Evolutionary conservation across 2,888 invertebrate genomes (phyloP).

Genomic region (Neocrepidodera transversa): DNA sequence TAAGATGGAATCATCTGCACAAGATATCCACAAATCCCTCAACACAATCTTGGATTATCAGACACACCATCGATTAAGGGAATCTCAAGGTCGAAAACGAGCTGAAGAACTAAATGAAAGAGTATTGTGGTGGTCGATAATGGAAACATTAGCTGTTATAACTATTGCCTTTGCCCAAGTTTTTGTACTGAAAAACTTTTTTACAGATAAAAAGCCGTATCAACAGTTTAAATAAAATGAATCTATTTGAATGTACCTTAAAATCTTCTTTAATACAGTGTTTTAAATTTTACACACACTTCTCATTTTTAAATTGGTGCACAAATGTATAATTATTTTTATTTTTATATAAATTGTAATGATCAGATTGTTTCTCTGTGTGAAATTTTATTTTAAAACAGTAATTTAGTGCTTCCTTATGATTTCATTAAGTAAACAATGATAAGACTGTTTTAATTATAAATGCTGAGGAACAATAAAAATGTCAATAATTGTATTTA

Average conservation of each 20-base stretch:
- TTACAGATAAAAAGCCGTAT: constrained; percentile 73
- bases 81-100: constrained; percentile 92
- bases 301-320: too few species aligned
- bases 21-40: constrained; percentile 88
- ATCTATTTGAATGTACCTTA: not conserved
- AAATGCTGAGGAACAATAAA: not conserved
- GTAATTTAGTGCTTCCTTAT: too few species aligned
- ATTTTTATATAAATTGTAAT: too few species aligned
- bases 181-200: constrained; percentile 89
- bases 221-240: constrained; percentile 49
- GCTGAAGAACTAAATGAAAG: constrained; percentile 97
- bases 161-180: constrained; percentile 91
- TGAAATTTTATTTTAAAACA: too few species aligned
- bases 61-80: constrained; percentile 94
- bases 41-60: constrained; percentile 92
- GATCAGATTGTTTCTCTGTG: too few species aligned
- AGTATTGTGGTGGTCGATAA: constrained; percentile 91
- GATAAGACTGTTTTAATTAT: not conserved
- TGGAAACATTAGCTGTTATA: constrained; percentile 86
- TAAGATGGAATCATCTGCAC: constrained; percentile 92
- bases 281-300: too few species aligned
- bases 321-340: too few species aligned
- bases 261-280: constrained; percentile 8
- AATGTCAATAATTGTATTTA: not conserved
- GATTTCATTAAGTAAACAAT: too few species aligned